phyloP scores from a whole-genome alignment of 92 coral and sea anemone genomes.

The Galaxea fascicularis region DNA sequence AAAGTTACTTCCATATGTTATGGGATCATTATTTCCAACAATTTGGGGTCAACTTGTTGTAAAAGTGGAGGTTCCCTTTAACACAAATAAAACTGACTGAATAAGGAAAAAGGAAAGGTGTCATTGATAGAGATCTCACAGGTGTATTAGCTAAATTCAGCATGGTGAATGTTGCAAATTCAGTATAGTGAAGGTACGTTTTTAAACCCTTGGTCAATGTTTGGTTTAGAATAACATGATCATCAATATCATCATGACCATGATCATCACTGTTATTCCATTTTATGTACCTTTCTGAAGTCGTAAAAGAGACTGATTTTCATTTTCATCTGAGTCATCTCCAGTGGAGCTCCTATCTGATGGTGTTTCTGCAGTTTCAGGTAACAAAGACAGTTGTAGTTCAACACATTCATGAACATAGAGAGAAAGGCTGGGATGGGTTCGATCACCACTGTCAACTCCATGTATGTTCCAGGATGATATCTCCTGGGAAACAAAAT shows the following conservation, averaged over 20 bases:
- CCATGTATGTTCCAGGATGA: conserved; percentile 21
- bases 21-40: too few species aligned
- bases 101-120: too few species aligned
- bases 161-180: too few species aligned
- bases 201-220: too few species aligned
- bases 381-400: conserved; percentile 71
- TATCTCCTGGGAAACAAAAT: conserved; percentile 9
- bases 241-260: background rate
- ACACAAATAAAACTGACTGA: too few species aligned
- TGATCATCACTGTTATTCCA: background rate
- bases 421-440: conserved; percentile 46
- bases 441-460: background rate
- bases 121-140: too few species aligned
- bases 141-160: too few species aligned
- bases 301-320: conserved; percentile 68
- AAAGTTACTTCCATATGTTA: too few species aligned
- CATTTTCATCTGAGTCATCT: conserved; percentile 67
- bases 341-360: conserved; percentile 55
- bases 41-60: too few species aligned
- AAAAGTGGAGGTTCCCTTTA: too few species aligned
- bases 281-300: conserved; percentile 67
- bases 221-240: too few species aligned
- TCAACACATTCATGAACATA: conserved; percentile 96
- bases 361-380: conserved; percentile 57
- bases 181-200: too few species aligned